Conservation (phyloP, 2,797 vertebrate species). For the Epinephelus coioides region DNA sequence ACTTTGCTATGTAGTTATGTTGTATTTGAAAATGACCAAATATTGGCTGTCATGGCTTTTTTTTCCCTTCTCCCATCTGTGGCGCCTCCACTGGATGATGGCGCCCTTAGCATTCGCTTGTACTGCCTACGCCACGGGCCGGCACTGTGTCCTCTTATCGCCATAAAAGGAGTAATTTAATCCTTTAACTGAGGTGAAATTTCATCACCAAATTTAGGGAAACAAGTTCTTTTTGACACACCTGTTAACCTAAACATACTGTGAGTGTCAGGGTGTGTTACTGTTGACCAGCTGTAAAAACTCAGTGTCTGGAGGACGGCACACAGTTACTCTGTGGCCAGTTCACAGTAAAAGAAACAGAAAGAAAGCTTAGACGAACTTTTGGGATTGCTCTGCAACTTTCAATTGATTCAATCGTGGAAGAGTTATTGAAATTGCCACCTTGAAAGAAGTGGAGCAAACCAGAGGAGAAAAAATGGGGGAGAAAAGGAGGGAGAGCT, state of each 20-base stretch:
- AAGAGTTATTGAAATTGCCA: constrained; percentile 69
- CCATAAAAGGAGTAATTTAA: no score
- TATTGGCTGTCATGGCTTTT: no score
- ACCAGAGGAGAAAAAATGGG: constrained; percentile 18
- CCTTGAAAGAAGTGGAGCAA: constrained; percentile 63
- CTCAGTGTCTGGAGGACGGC: background rate
- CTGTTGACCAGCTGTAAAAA: background rate
- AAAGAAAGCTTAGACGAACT: constrained; percentile 48
- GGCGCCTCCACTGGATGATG: no score
- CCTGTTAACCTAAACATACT: background rate
- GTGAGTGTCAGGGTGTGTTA: background rate
- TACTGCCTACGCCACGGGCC: no score
- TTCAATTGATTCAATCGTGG: constrained; percentile 61
- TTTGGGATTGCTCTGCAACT: constrained; percentile 60
- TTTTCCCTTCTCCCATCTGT: no score
- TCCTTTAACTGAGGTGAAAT: background rate
- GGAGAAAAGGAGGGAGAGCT: background rate
- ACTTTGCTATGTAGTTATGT: no score
- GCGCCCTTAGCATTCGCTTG: no score
- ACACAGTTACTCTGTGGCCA: background rate
- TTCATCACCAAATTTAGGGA: no score
- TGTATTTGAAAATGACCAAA: no score
- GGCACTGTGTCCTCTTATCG: no score
- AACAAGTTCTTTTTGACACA: background rate
- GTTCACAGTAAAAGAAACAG: background rate